Base-by-base conservation (phyloP, 1,140 invertebrate genomes). In the Drosophila athabasca region DNA sequence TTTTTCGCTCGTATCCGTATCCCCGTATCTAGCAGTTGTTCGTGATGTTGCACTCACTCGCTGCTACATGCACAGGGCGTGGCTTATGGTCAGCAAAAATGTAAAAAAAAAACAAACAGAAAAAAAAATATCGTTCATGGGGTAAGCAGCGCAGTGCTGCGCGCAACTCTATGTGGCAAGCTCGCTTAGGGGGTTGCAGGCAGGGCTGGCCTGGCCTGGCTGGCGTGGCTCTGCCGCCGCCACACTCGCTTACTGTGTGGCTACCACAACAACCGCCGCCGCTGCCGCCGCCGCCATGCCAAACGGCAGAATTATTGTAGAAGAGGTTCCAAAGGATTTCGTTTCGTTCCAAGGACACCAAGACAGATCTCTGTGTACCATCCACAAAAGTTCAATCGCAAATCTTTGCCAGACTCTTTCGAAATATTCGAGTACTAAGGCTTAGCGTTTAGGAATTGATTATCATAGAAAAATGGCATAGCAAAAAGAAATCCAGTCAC, bases 11-110 rank as follows among this genome's bases (percentile, higher is more conserved):
- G 31, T 31, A 31, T 9, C 8, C 31, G 7, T 11, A 4, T 11
- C 35, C 35, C 35, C 35, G 71, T 88, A 88, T 88, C 83, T 88
- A 88, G 79, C 78, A 68, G 67, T 77, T 88, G 83, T 72, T 88
- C 78, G 80, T 88, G 84, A 77, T 89, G 80, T 72, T 83, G 83
- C 87, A 76, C 57, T 75, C 71, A 76, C 57, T 75, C 71, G 76
- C 79, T 71, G 68, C 79, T 75, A 88, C 82, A 87, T 76, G 83
- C 71, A 88, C 83, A 79, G 83, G 82, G 82, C 82, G 82, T 88
- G 82, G 82, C 82, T 88, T 87, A 72, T 78, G 83, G 82, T 88
- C 82, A 88, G 68, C 82, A 65, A 55, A 76, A 83, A 67, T 48
- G 51, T 66, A 60, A 55, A 43, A 70, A 9, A 35, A 35, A 35